Conservation (phyloP, 2,113 vertebrate species). For the Candoia aspera region DNA sequence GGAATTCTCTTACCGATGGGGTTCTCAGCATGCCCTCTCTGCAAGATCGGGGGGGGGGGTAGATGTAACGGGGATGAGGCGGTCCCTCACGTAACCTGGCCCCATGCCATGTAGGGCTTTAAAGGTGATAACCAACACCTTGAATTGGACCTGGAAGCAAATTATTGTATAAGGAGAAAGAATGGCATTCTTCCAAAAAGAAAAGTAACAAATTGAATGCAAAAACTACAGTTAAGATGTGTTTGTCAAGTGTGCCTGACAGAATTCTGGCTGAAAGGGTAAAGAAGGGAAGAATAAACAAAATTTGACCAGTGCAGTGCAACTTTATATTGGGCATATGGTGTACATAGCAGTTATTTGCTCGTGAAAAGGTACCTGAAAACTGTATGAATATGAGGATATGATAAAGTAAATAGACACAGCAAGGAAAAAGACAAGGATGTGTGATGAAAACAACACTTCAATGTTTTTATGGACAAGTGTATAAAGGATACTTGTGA, state of each 20-base stretch:
- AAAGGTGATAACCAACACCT: too few species aligned
- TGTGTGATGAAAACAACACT: neutral
- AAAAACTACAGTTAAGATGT: neutral
- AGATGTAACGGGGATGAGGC: too few species aligned
- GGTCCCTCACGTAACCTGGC: too few species aligned
- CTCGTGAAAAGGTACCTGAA: neutral
- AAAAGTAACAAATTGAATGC: neutral
- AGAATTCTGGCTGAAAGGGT: neutral
- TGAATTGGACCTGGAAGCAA: too few species aligned
- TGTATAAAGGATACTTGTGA: neutral
- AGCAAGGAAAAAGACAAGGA: neutral
- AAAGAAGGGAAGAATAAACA: neutral
- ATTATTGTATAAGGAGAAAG: neutral
- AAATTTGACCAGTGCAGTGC: neutral
- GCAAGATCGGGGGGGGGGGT: too few species aligned
- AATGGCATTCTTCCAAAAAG: neutral
- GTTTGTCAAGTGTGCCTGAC: neutral
- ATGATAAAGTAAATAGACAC: neutral
- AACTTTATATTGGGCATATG: neutral
- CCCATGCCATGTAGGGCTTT: too few species aligned
- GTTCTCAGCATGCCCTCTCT: too few species aligned
- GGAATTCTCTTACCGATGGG: too few species aligned
- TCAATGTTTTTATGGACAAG: neutral
- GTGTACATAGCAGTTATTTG: neutral
- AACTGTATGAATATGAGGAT: neutral